Base-by-base conservation (phyloP, 2,888 invertebrate species). In the Thecocarcelia acutangulata region DNA sequence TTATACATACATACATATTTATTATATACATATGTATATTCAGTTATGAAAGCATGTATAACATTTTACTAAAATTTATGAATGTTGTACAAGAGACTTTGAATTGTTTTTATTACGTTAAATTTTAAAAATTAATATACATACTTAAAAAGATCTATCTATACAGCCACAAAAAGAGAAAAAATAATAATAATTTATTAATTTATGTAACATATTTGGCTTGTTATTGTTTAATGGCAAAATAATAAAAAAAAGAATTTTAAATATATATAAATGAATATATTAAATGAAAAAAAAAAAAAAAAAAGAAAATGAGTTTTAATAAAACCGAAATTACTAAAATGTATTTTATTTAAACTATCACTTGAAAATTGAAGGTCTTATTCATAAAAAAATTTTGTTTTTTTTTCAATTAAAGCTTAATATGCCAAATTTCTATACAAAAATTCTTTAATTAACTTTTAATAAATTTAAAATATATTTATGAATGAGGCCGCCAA, bases 221-320 rank as follows among this genome's bases (percentile, higher is more conserved):
- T 68, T 78, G 78, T 78, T 79, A 78, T 78, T 66, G 46, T 72
- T 66, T 63, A 21, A 68, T 28, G 42, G n/a, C 28, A 74, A 44
- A 50, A 33, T 66, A 21, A 48, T 8, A 52, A 33, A 61, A 13
- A 54, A n/a, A 44, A 11, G 9, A 33, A 9, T 33, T 33, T 33
- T 9, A 33, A 33, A 33, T 33, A 33, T 33, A 33, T 9, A 33
- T 33, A 33, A 33, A 33, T 33, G 5, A 33, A 33, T 33, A 33
- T 33, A 9, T 8, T 9, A 33, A 8, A 33, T 33, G 33, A 8
- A 1, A 33, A 33, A 8, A 5, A 8, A 8, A 9, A 33, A 8
- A 33, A 33, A 8, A 5, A 8, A 8, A 9, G 8, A 8, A 33
- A 3, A 5, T 33, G 33, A 3, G 33, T 42, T 50, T 21, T 21